Percentiles rank a stretch among this genome's conserved stretches.
Conservation (phyloP, 2,888 invertebrate species). For the Chrysodeixis includens region DNA sequence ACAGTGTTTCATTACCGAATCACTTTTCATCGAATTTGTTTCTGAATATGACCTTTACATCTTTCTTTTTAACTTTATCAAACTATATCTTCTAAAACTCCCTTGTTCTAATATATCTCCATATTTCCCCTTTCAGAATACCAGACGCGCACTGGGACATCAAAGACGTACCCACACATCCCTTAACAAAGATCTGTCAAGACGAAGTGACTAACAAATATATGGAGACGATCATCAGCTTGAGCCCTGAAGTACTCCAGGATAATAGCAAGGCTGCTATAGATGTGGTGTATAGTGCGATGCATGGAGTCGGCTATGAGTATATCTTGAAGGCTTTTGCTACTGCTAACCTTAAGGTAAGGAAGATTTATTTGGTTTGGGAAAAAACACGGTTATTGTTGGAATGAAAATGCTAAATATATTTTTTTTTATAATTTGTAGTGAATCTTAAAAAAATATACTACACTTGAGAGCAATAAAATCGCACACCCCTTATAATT, state of each 20-base stretch:
- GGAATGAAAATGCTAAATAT: too few species aligned
- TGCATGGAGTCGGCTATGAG: constrained; percentile 98
- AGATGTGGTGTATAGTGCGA: constrained; percentile 96
- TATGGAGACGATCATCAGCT: constrained; percentile 88
- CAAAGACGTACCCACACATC: constrained; percentile 84
- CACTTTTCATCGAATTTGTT: too few species aligned
- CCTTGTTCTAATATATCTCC: neutral
- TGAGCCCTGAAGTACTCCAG: constrained; percentile 87
- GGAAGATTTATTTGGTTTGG: constrained; percentile 7
- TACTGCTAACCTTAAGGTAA: constrained; percentile 92
- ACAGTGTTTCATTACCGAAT: too few species aligned
- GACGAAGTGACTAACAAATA: constrained; percentile 92
- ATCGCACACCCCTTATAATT: too few species aligned
- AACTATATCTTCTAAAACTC: too few species aligned
- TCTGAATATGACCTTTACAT: too few species aligned
- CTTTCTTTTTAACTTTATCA: too few species aligned
- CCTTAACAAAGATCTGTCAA: constrained; percentile 92
- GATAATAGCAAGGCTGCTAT: constrained; percentile 89
- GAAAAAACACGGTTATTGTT: too few species aligned
- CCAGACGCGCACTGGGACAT: constrained; percentile 94
- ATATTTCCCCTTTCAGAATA: constrained; percentile 86
- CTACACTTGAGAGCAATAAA: too few species aligned
- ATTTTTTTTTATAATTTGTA: too few species aligned
- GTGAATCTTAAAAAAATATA: too few species aligned
- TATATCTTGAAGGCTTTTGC: constrained; percentile 94